phyloP scores from a whole-genome alignment of 2,888 invertebrate species.

The Platycheirus albimanus region DNA sequence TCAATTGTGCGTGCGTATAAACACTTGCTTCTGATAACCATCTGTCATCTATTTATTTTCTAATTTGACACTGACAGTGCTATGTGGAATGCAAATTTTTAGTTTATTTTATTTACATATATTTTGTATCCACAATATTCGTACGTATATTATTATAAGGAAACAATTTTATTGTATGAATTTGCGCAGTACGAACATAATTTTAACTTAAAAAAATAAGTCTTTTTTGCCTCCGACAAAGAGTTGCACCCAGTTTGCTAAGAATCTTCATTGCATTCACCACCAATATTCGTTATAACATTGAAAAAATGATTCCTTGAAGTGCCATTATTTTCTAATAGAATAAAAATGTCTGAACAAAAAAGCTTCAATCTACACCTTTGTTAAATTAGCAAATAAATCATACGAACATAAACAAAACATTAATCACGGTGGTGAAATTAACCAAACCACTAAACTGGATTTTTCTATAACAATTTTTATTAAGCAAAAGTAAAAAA shows the following conservation, averaged over 20 bases:
- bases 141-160: constrained; percentile 15
- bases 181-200: constrained; percentile 62
- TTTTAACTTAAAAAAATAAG: constrained; percentile 44
- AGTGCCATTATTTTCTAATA: constrained; percentile 7
- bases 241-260: constrained; percentile 44
- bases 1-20: no score
- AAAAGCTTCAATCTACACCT: constrained; percentile 56
- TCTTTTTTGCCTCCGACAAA: constrained; percentile 9
- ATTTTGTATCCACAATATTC: neutral
- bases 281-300: constrained; percentile 18
- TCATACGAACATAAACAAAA: no score
- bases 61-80: no score
- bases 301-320: constrained; percentile 23
- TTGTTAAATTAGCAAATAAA: neutral
- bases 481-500: neutral
- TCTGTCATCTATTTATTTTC: no score
- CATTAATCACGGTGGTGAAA: no score
- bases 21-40: no score
- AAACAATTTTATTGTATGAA: constrained; percentile 34
- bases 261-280: constrained; percentile 52
- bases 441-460: neutral
- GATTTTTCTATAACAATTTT: constrained; percentile 15
- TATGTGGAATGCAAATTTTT: constrained; percentile 29
- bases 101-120: constrained; percentile 51
- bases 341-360: constrained; percentile 46